Evolutionary conservation across 2,797 vertebrate species (phyloP).

Genomic region (Margarornis squamiger): DNA sequence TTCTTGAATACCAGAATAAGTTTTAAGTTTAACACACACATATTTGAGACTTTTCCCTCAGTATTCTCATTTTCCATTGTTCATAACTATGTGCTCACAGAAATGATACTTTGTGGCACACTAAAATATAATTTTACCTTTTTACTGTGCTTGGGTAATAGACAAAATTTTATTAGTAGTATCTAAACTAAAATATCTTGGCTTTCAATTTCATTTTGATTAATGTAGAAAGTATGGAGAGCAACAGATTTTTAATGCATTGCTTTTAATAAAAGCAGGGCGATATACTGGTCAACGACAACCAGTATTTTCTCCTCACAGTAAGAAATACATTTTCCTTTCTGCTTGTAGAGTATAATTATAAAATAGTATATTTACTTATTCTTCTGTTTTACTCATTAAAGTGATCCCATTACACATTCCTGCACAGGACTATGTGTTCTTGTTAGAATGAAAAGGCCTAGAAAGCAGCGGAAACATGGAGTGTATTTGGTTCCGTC

Average conservation of each 20-base stretch:
- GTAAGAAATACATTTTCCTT: slow-evolving; percentile 16
- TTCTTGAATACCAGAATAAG: background rate
- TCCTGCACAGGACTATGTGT: background rate
- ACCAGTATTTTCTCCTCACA: slow-evolving; percentile 42
- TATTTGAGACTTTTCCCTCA: background rate
- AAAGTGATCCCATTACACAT: slow-evolving; percentile 33
- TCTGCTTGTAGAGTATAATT: background rate
- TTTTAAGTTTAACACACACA: background rate
- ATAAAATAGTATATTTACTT: background rate
- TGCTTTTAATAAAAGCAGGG: slow-evolving; percentile 49
- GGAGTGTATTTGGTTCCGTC: background rate
- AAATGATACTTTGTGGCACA: background rate
- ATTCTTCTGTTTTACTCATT: slow-evolving; percentile 21
- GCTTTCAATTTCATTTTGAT: slow-evolving; percentile 52
- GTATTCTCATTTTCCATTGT: slow-evolving; percentile 14
- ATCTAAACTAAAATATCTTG: slow-evolving; percentile 54
- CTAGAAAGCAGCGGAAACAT: background rate
- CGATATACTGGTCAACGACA: slow-evolving; percentile 26
- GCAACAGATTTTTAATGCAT: slow-evolving; percentile 14
- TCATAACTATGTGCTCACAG: background rate
- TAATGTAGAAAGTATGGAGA: slow-evolving; percentile 52
- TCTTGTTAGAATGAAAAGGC: background rate
- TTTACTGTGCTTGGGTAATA: slow-evolving; percentile 28
- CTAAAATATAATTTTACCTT: slow-evolving; percentile 15
- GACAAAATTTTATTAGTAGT: slow-evolving; percentile 13